Evolutionary conservation across 1,140 invertebrate species (phyloP).

Genomic region (Drosophila rhopaloa): DNA sequence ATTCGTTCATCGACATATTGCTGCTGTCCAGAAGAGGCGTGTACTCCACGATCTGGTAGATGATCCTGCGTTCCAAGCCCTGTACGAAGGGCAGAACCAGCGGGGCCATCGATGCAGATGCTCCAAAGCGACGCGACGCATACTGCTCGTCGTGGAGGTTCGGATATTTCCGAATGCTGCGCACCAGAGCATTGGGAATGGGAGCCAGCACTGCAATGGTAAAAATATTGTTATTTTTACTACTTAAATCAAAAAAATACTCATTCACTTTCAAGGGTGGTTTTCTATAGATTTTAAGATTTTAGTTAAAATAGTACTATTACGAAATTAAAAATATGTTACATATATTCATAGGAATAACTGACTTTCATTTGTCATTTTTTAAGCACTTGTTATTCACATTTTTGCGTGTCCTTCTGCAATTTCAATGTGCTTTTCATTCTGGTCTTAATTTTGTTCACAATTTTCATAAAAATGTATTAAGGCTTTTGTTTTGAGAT

Average conservation of each 20-base stretch:
- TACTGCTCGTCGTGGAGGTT: conserved; percentile 91
- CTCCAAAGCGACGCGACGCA: conserved; percentile 86
- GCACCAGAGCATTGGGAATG: conserved; percentile 87
- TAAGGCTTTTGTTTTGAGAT: no score
- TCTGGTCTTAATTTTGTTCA: no score
- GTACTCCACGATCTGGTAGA: conserved; percentile 95
- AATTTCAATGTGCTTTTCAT: not conserved
- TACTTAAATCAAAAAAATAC: not conserved
- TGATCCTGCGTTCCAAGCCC: conserved; percentile 85
- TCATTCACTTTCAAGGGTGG: not conserved
- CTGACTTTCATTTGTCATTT: no score
- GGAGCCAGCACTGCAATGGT: conserved; percentile 87
- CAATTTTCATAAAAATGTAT: no score
- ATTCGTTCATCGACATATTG: conserved; percentile 96
- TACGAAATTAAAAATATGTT: no score
- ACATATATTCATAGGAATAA: no score
- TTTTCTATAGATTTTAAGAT: not conserved
- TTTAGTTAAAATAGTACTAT: no score
- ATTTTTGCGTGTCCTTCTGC: not conserved
- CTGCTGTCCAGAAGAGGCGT: conserved; percentile 95
- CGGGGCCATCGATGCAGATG: conserved; percentile 85
- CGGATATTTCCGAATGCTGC: conserved; percentile 87
- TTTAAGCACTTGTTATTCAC: not conserved
- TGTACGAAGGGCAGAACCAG: conserved; percentile 88
- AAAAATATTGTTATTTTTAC: no score